Conservation (phyloP, 2,113 vertebrate species). For the Acanthochromis polyacanthus region DNA sequence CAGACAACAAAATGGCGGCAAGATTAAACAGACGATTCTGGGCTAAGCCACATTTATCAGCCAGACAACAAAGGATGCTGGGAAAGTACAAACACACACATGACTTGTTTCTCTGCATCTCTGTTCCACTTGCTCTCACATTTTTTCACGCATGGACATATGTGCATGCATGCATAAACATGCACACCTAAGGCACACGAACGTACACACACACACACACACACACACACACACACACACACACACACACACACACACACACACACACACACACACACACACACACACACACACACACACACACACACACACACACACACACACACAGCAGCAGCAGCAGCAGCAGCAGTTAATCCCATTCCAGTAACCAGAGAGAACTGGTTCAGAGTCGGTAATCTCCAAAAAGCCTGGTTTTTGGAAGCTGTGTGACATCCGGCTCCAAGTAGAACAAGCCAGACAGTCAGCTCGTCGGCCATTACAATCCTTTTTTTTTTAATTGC, state of each 20-base stretch:
- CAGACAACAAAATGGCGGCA: constrained; percentile 80
- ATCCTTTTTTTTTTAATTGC: constrained; percentile 21
- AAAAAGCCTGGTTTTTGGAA: constrained; percentile 82
- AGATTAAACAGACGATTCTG: constrained; percentile 77
- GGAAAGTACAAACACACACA: constrained; percentile 54
- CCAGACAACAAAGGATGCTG: constrained; percentile 68
- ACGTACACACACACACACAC: too few species aligned
- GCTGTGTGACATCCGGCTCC: constrained; percentile 72
- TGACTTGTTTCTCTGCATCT: not conserved
- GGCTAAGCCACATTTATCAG: constrained; percentile 68
- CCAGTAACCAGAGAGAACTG: constrained; percentile 83
- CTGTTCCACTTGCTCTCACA: constrained; percentile 3
- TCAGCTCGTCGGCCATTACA: constrained; percentile 31
- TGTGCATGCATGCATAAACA: constrained; percentile 25
- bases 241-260: constrained; percentile 30
- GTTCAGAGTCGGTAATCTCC: constrained; percentile 83
- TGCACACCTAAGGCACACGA: not conserved
- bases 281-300: constrained; percentile 30
- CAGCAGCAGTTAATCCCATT: constrained; percentile 81
- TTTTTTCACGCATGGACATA: constrained; percentile 46
- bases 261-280: constrained; percentile 30
- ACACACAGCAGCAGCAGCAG: constrained; percentile 3
- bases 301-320: constrained; percentile 31
- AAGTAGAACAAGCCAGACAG: constrained; percentile 62
- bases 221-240: constrained; percentile 34